A percentile compares a stretch with the other conserved stretches of the same genome.
phyloP scores from a whole-genome alignment of 2,888 invertebrate genomes.

The Synergus itoensis region DNA sequence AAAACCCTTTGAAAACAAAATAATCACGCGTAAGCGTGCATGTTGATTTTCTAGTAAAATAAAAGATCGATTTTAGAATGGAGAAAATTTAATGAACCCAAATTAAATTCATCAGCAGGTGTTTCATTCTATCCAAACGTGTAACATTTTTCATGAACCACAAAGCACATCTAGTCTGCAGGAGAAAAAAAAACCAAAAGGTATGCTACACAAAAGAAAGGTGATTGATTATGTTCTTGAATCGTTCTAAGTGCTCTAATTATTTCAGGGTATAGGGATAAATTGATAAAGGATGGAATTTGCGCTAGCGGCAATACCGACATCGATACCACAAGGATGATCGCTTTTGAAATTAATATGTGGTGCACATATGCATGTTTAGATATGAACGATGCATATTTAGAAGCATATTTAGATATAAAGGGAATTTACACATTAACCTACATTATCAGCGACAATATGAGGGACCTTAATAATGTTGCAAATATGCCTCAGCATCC shows the following conservation, averaged over 20 bases:
- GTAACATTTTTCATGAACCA: neutral
- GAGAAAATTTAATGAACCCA: too few species aligned
- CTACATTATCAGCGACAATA: neutral
- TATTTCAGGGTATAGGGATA: neutral
- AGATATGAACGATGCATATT: neutral
- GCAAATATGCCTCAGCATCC: neutral
- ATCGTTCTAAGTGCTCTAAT: neutral
- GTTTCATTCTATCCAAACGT: too few species aligned
- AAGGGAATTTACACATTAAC: neutral
- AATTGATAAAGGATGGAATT: neutral
- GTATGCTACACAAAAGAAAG: neutral
- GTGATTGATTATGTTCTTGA: neutral
- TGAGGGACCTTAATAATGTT: constrained; percentile 1
- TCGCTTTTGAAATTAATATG: constrained; percentile 7
- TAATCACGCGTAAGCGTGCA: too few species aligned
- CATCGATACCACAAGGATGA: neutral
- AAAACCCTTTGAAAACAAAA: too few species aligned
- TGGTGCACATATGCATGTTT: constrained; percentile 1
- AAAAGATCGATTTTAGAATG: too few species aligned
- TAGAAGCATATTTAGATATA: neutral
- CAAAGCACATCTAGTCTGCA: too few species aligned
- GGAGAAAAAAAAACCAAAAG: neutral
- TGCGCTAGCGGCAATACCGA: neutral
- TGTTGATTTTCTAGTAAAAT: too few species aligned
- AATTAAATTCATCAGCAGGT: too few species aligned